phyloP scores from a whole-genome alignment of 2,113 vertebrate species.

The Phainopepla nitens region DNA sequence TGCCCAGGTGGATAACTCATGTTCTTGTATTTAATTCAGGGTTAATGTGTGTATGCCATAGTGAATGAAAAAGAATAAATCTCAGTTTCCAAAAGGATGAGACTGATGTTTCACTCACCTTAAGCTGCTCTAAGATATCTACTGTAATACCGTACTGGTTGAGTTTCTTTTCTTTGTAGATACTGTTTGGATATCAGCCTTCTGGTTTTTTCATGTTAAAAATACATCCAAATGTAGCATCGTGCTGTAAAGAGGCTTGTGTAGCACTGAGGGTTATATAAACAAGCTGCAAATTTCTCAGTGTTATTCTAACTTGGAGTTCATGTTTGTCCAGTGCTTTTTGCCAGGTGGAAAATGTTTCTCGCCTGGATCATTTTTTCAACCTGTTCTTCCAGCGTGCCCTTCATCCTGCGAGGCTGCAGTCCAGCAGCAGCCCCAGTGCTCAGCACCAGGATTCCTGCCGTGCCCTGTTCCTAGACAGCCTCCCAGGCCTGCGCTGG shows the following conservation, averaged over 20 bases:
- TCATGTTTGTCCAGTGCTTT: conserved; percentile 84
- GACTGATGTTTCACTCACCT: neutral
- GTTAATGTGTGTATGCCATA: neutral
- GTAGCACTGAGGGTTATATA: neutral
- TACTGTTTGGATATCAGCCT: neutral
- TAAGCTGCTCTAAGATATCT: neutral
- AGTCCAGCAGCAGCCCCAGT: neutral
- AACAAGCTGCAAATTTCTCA: neutral
- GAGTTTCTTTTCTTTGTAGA: neutral
- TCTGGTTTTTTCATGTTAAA: neutral
- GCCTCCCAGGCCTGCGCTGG: conserved; percentile 86
- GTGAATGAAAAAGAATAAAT: neutral
- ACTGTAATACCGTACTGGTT: neutral
- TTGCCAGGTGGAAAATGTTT: conserved; percentile 77
- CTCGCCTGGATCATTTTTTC: conserved; percentile 93
- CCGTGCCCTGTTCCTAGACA: conserved; percentile 77
- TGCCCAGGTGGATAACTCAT: neutral
- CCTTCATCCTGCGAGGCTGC: conserved; percentile 75
- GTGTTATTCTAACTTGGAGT: conserved; percentile 44
- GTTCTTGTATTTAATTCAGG: neutral
- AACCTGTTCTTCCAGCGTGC: conserved; percentile 92
- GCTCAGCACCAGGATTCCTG: conserved; percentile 59
- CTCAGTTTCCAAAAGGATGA: neutral
- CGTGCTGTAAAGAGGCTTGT: neutral
- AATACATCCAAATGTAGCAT: neutral